These are phyloP conservation scores for Spodoptera littoralis DNA, from an alignment of 2,888 invertebrate genomes.

Conservation along the genomic window DNA sequence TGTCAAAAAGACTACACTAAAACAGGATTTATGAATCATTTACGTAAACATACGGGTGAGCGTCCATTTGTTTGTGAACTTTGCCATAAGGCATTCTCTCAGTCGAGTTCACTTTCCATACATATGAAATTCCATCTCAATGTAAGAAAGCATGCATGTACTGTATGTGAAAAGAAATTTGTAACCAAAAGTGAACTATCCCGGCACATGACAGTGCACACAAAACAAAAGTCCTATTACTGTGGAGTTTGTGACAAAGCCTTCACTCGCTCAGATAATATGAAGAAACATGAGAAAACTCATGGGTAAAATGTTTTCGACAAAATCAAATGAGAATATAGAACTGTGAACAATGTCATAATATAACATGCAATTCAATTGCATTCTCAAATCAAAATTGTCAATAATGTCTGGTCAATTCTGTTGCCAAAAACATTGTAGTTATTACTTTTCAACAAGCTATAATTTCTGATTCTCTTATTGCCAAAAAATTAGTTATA, in stretches of 20 bases:
- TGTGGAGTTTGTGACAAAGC: constrained; percentile 88
- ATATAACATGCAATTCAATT: constrained; percentile 56
- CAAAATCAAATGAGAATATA: constrained; percentile 55
- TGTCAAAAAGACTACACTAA: constrained; percentile 88
- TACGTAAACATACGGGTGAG: constrained; percentile 86
- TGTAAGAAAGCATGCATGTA: constrained; percentile 87
- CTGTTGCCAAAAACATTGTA: constrained; percentile 53
- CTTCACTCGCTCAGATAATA: constrained; percentile 87
- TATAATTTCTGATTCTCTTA: constrained; percentile 84
- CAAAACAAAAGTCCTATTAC: constrained; percentile 87
- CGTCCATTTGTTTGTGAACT: constrained; percentile 87
- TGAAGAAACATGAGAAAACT: constrained; percentile 89
- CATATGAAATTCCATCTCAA: constrained; percentile 88
- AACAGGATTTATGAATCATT: constrained; percentile 87
- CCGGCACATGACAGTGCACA: constrained; percentile 88
- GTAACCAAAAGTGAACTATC: constrained; percentile 88
- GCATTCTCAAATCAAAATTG: constrained; percentile 53
- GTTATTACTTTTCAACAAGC: constrained; percentile 70
- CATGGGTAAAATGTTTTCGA: constrained; percentile 76
- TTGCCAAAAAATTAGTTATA: constrained; percentile 87
- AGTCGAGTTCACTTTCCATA: constrained; percentile 86
- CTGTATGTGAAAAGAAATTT: constrained; percentile 88
- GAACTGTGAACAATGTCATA: constrained; percentile 59
- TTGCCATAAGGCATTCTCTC: constrained; percentile 87
- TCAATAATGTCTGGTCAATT: constrained; percentile 46